Base-by-base conservation (phyloP, 2,888 invertebrate genomes). In the Pristionchus maxplancki region DNA sequence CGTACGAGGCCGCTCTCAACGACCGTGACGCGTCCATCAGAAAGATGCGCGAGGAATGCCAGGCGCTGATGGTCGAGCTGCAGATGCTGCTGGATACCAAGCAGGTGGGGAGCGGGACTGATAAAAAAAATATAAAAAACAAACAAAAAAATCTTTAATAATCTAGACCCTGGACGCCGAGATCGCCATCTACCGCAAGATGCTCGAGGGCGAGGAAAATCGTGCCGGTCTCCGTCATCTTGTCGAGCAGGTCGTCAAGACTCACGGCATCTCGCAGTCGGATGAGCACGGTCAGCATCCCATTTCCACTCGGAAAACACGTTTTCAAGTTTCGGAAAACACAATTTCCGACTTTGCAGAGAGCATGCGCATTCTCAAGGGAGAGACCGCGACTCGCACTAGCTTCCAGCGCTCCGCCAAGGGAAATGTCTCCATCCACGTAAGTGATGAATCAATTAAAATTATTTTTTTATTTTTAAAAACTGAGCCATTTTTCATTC, bases 181-280 rank as follows among this genome's bases (percentile, higher is more conserved):
- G 93, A 96, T 96, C 90, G 95, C 95, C 90, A 96, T 96, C 90
- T 96, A 96, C 95, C 94, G 96, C 89, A 96, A 96, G 92, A 95
- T 96, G 93, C 94, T 96, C 91, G 96, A 96, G 93, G 95, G 95
- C 86, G 96, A 96, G 92, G 96, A 96, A 94, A 95, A 95, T 94
- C 95, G 96, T 20, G 93, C 93, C 40, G 95, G 95, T 15, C 92
- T 95, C 82, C 91, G 93, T 24, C 94, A 94, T 88, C 92, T 95
- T 88, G 95, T 95, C 89, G 95, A 95, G 88, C 95, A 95, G 90
- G 94, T 95, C 88, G 94, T 94, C 89, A 94, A 93, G 88, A 94
- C 94, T 44, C 94, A 94, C 90, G 93, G 93, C 85, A 91, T 94
- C 89, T 90, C 91, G 50, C 93, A 94, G 89, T 89, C 91, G 50